Evolutionary conservation across 2,113 vertebrate genomes (phyloP), one percentile per base, ranked within the genome.

Genomic region (Leptosomus discolor): DNA sequence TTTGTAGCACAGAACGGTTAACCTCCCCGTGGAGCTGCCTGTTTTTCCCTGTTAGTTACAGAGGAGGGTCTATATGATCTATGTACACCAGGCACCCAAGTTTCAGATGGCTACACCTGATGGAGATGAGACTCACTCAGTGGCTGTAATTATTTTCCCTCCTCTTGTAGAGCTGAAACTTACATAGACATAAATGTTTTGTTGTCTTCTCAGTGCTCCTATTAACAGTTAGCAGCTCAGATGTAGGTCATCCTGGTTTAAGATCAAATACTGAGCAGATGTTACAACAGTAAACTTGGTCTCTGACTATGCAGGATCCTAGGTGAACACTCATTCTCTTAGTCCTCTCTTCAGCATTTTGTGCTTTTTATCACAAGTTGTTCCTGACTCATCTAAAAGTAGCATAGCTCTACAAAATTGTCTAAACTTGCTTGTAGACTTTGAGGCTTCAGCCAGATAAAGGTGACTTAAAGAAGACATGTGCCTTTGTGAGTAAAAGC

Each of bases 11-110:
- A 26, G 45, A 65, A n/a, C 0, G 0, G 29, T 84, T 69, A 32
- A 12, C 3, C 2, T 34, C 8, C 6, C 12, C 18, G 1, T 41
- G 26, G 13, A 90, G 15, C 8, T 46, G 29, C 41, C 26, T 58
- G 2, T 58, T 92, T 81, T 58, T 41, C 4, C 3, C 8, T 27
- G 4, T 68, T 64, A 58, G 58, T 50, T 70, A 22, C 21, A 14
- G 11, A 45, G 7, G 7, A 9, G 0, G 0, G 5, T 37, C 22
- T 69, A 45, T 37, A 50, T 41, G 1, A 29, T 50, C 45, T 71
- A 23, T 27, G 18, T 12, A 19, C 10, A 41, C 12, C 13, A 81
- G 30, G 20, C 11, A 70, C 15, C 3, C 2, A 15, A 63, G 30
- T 30, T 75, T 71, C 20, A 85, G 12, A 21, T 14, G 34, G 7